A percentile compares a stretch with the other conserved stretches of the same genome.
Conservation (phyloP, 2,113 vertebrate genomes). For the Pangasianodon hypophthalmus region DNA sequence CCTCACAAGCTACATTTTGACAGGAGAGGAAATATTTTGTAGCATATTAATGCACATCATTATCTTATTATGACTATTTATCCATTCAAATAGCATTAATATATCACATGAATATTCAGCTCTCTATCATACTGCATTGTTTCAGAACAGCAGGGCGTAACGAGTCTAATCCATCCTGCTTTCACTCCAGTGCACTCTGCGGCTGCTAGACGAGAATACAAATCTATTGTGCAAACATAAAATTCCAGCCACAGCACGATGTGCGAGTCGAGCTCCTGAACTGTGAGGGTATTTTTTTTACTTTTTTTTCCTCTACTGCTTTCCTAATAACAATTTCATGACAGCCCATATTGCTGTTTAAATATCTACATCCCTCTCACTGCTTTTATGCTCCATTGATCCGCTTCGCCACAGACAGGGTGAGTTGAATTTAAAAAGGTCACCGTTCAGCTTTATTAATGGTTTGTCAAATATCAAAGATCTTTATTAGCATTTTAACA, state of each 20-base stretch:
- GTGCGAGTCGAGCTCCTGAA: not conserved
- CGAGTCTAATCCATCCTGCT: conserved; percentile 38
- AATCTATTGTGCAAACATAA: conserved; percentile 33
- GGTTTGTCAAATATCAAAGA: conserved; percentile 55
- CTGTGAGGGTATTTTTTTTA: not conserved
- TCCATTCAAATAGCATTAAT: conserved; percentile 39
- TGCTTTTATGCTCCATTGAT: conserved; percentile 54
- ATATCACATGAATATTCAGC: conserved; percentile 39
- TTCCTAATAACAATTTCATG: conserved; percentile 45
- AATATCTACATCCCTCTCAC: conserved; percentile 38
- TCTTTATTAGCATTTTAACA: conserved; percentile 58
- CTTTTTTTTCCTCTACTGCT: conserved; percentile 16
- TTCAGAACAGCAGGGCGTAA: conserved; percentile 18
- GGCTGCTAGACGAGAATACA: conserved; percentile 32
- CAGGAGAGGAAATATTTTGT: conserved; percentile 55
- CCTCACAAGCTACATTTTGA: conserved; percentile 48
- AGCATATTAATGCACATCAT: conserved; percentile 22
- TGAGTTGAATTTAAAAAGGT: conserved; percentile 60
- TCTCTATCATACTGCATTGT: not conserved
- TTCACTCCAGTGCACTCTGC: not conserved
- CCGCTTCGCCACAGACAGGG: conserved; percentile 36
- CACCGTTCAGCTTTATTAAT: conserved; percentile 61
- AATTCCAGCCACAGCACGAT: not conserved
- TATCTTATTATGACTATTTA: conserved; percentile 61
- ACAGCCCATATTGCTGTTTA: conserved; percentile 47